Base-by-base conservation (phyloP, 2,797 vertebrate genomes). In the Fratercula arctica region DNA sequence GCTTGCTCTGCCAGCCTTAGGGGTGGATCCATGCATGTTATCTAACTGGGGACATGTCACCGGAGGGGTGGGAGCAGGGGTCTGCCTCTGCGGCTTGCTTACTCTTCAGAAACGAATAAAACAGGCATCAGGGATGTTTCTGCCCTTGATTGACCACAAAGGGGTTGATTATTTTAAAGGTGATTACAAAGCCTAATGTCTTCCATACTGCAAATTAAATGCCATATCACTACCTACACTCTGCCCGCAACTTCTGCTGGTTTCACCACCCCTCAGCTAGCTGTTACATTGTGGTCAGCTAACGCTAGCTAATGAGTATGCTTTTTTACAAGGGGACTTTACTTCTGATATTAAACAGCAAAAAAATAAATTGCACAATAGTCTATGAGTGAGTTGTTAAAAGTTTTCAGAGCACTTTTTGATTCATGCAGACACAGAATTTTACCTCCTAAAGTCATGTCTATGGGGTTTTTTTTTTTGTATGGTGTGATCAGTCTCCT, bases 291-390 rank as follows among this genome's bases (percentile, higher is more conserved):
- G 41, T 10, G 24, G 21, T 14, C 83, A 45, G 53, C 45, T 69
- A 39, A 24, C 9, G 37, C 10, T 23, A 59, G 31, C 14, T 50
- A n/a, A 68, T 0, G 0, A 53, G 16, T 2, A 24, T 12, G 19
- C 8, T 39, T 68, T 76, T 78, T 35, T 23, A 67, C 6, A 50
- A 61, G 6, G 11, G 23, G 28, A 53, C 25, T 25, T 85, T 39
- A 18, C 13, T 61, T 72, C 50, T 41, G 24, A 57, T 50, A 43
- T 41, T 66, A 51, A 79, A 46, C 16, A 74, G 29, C 3, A 43
- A 81, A 48, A 51, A 57, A 31, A 37, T 5, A 33, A 13, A n/a
- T 10, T 60, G 9, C 28, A 16, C 6, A 21, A 11, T 19, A 77
- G 26, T 77, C 53, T 74, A 9, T 19, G n/a, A 33, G 31, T 4